Evolutionary conservation across 2,113 vertebrate species (phyloP).

Genomic region (Tachysurus vachellii): DNA sequence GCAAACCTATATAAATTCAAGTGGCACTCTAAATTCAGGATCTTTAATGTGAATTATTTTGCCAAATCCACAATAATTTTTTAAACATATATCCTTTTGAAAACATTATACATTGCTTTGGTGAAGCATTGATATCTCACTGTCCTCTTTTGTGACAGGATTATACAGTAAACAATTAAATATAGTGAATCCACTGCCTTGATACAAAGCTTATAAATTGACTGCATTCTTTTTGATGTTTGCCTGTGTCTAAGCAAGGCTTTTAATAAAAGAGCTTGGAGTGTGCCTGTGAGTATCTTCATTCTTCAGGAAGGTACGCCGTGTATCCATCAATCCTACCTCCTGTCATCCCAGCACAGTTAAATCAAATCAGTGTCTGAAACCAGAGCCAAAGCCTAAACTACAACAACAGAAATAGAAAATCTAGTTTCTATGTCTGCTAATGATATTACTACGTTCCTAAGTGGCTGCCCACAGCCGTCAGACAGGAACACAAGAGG

Average conservation of each 20-base stretch:
- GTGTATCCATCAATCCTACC: slow-evolving; percentile 72
- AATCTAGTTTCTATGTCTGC: slow-evolving; percentile 79
- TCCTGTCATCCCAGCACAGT: slow-evolving; percentile 74
- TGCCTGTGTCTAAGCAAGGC: slow-evolving; percentile 57
- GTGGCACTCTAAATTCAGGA: background rate
- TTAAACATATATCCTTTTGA: background rate
- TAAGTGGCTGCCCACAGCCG: slow-evolving; percentile 73
- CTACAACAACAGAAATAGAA: slow-evolving; percentile 79
- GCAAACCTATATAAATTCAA: background rate
- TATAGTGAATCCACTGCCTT: background rate
- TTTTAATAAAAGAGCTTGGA: slow-evolving; percentile 69
- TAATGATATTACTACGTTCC: slow-evolving; percentile 79
- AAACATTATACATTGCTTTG: background rate
- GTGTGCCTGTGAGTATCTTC: slow-evolving; percentile 60
- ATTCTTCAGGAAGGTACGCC: slow-evolving; percentile 70
- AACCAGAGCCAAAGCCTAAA: slow-evolving; percentile 76
- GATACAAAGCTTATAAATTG: slow-evolving; percentile 20
- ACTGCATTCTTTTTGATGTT: slow-evolving; percentile 48
- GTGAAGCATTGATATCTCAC: background rate
- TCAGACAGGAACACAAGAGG: slow-evolving; percentile 71
- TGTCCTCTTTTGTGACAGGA: background rate
- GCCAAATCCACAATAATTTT: background rate
- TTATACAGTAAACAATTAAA: background rate
- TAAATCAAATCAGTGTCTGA: slow-evolving; percentile 81
- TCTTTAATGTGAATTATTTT: background rate